These are phyloP conservation scores for Tenthredo mesomela DNA, from an alignment of 2,888 invertebrate genomes.

Conservation along the genomic window DNA sequence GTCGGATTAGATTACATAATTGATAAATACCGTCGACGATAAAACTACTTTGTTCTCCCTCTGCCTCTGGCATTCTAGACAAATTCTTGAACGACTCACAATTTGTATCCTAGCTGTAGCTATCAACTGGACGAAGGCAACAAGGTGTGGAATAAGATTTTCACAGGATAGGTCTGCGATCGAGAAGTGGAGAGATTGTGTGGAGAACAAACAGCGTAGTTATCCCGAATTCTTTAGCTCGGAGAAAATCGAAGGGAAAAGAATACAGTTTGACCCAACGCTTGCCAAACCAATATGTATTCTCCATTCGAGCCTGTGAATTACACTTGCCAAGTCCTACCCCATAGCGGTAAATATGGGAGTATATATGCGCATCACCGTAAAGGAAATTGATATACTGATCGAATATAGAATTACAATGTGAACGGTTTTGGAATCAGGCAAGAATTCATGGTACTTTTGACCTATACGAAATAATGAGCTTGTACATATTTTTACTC, in stretches of 20 bases:
- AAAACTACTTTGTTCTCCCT: neutral
- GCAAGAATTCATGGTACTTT: neutral
- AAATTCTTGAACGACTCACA: conserved; percentile 20
- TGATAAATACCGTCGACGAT: conserved; percentile 3
- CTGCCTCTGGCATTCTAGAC: neutral
- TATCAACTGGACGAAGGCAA: conserved; percentile 14
- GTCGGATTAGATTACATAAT: neutral
- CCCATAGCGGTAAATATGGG: neutral
- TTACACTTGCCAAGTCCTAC: conserved; percentile 10
- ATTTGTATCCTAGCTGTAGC: conserved; percentile 16
- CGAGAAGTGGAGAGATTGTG: conserved; percentile 23
- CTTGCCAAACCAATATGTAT: conserved; percentile 26
- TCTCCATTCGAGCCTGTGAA: neutral
- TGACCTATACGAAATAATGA: neutral
- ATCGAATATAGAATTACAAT: neutral
- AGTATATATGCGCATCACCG: neutral
- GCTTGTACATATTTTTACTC: no score
- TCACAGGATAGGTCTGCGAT: neutral
- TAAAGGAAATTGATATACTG: neutral
- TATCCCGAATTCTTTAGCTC: conserved; percentile 47
- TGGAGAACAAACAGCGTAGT: conserved; percentile 33
- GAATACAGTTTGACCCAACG: conserved; percentile 18
- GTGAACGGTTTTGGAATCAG: neutral
- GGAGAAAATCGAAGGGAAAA: neutral
- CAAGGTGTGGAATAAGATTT: conserved; percentile 6